A percentile compares a stretch with the other conserved stretches of the same genome.
phyloP scores from a whole-genome alignment of 2,888 invertebrate genomes.

The Conchocele bisecta region DNA sequence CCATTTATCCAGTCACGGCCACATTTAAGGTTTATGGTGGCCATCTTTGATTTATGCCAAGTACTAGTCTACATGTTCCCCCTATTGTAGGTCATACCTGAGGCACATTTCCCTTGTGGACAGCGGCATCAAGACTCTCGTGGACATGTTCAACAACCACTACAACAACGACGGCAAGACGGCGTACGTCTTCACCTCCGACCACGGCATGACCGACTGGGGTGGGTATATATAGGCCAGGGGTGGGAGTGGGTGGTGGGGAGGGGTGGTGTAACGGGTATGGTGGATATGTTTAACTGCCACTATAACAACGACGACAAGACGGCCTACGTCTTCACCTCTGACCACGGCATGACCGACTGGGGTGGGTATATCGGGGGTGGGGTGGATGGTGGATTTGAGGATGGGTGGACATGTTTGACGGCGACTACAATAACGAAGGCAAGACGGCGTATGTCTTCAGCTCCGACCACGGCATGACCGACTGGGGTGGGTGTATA shows the following conservation, averaged over 20 bases:
- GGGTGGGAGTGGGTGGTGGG: too few relatives aligned
- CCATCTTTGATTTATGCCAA: too few relatives aligned
- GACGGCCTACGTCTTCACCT: conserved; percentile 94
- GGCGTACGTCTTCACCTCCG: conserved; percentile 94
- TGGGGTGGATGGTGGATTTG: too few relatives aligned
- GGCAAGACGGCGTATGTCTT: conserved; percentile 92
- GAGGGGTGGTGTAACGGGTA: conserved; percentile 88
- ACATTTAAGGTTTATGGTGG: too few relatives aligned
- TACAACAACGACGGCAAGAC: conserved; percentile 91
- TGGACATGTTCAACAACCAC: conserved; percentile 87
- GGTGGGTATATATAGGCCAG: too few relatives aligned
- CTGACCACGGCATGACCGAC: conserved; percentile 99
- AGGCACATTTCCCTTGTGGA: conserved; percentile 92
- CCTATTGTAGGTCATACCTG: conserved; percentile 88
- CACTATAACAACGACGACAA: conserved; percentile 89
- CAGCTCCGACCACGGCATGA: conserved; percentile 99
- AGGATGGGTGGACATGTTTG: conserved; percentile 87
- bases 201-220: conserved; percentile 99
- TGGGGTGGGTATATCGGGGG: conserved; percentile 94
- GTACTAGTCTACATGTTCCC: too few relatives aligned
- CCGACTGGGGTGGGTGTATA: conserved; percentile 95
- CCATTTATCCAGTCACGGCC: too few relatives aligned
- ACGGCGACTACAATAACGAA: conserved; percentile 89
- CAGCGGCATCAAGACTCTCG: conserved; percentile 88
- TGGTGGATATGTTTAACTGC: conserved; percentile 87